Conservation (phyloP, 2,888 invertebrate species). For the Brachycybe producta region DNA sequence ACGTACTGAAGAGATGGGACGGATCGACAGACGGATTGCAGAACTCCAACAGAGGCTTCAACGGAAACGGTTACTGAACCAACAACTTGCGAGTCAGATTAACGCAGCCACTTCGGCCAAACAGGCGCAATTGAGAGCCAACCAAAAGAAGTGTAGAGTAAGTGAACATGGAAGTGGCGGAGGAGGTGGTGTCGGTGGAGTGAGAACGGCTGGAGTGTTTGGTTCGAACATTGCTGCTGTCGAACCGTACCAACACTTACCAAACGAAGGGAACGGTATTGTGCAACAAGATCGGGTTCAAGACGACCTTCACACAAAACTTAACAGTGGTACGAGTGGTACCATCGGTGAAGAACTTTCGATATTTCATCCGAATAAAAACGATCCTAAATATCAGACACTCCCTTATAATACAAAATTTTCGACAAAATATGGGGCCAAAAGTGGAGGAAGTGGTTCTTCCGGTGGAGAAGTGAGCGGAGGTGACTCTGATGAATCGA, state of each 20-base stretch:
- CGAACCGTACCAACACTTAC: constrained; percentile 33
- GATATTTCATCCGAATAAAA: constrained; percentile 59
- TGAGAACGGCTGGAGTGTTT: background rate
- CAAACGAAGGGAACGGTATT: constrained; percentile 20
- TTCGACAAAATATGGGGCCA: constrained; percentile 24
- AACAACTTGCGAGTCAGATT: constrained; percentile 50
- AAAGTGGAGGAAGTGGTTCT: background rate
- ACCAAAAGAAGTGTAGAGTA: constrained; percentile 1
- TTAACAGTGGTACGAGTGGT: constrained; percentile 17
- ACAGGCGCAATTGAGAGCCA: constrained; percentile 24
- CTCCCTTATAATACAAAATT: constrained; percentile 81
- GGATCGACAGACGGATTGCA: constrained; percentile 83
- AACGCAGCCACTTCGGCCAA: constrained; percentile 22
- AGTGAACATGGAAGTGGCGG: background rate
- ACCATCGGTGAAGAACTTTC: constrained; percentile 22
- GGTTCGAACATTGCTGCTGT: constrained; percentile 34
- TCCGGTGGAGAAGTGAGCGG: background rate
- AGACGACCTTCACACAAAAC: constrained; percentile 23
- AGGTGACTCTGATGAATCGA: background rate
- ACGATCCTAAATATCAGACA: constrained; percentile 82
- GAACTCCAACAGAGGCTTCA: constrained; percentile 84
- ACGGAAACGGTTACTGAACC: constrained; percentile 72
- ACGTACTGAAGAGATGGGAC: constrained; percentile 78
- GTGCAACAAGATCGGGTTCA: constrained; percentile 16
- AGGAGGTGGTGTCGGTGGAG: background rate